These are phyloP conservation scores for Criorhina ranunculi DNA, from an alignment of 2,888 invertebrate genomes.

Conservation along the genomic window DNA sequence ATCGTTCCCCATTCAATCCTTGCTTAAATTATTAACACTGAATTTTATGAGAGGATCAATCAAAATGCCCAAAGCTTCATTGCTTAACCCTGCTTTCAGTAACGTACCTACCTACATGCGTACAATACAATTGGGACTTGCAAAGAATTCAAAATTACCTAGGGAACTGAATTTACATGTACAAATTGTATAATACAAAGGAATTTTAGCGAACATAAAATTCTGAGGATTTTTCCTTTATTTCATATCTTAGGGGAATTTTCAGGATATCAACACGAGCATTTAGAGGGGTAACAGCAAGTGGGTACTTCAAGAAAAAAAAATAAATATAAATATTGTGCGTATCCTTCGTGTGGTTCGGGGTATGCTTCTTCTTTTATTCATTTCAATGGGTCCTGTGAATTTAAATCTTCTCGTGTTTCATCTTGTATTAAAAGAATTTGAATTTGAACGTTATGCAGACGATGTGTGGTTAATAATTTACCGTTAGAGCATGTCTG, in stretches of 20 bases:
- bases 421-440: slow-evolving; percentile 15
- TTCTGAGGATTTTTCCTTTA: slow-evolving; percentile 29
- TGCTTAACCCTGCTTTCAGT: slow-evolving; percentile 30
- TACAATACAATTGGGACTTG: slow-evolving; percentile 29
- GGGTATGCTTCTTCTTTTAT: slow-evolving; percentile 6
- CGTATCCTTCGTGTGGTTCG: background rate
- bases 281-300: slow-evolving; percentile 14
- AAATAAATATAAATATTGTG: slow-evolving; percentile 20
- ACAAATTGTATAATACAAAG: slow-evolving; percentile 47
- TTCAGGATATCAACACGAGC: slow-evolving; percentile 25
- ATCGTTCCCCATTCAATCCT: background rate
- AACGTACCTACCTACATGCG: background rate
- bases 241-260: slow-evolving; percentile 58
- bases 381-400: slow-evolving; percentile 22
- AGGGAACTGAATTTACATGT: slow-evolving; percentile 58
- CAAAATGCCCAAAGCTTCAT: slow-evolving; percentile 20
- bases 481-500: background rate
- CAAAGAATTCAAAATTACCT: slow-evolving; percentile 30
- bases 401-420: slow-evolving; percentile 3
- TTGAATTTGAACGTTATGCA: slow-evolving; percentile 2
- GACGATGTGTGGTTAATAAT: background rate
- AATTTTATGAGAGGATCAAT: slow-evolving; percentile 14
- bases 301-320: slow-evolving; percentile 15
- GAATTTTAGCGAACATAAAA: slow-evolving; percentile 41
- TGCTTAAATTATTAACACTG: too few species aligned